Evolutionary conservation across 2,888 invertebrate genomes (phyloP).

Genomic region (Tetropium fuscum): DNA sequence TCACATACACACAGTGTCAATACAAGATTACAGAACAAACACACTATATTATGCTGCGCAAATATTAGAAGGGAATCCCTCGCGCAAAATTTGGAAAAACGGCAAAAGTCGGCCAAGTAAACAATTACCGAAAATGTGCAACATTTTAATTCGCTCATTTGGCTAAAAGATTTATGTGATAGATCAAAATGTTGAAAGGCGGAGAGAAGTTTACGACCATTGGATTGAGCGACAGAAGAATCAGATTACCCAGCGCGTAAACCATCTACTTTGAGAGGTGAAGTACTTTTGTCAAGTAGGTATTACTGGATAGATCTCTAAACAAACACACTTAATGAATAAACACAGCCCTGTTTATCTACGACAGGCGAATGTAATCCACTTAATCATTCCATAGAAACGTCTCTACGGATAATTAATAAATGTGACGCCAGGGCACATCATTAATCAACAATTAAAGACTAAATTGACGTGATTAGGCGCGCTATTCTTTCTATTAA

Average conservation of each 20-base stretch:
- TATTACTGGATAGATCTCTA: constrained; percentile 32
- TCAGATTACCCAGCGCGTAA: constrained; percentile 6
- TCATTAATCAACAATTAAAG: constrained; percentile 63
- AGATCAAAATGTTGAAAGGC: too few species aligned
- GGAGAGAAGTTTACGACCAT: constrained; percentile 8
- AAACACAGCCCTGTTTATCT: constrained; percentile 58
- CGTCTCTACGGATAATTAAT: constrained; percentile 61
- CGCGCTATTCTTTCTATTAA: constrained; percentile 51
- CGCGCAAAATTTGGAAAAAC: too few species aligned
- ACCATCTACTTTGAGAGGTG: constrained; percentile 15
- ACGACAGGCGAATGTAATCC: constrained; percentile 56
- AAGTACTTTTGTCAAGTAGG: constrained; percentile 28
- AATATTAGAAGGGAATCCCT: too few species aligned
- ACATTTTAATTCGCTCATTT: too few species aligned
- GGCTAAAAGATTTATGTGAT: background rate
- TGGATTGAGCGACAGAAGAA: constrained; percentile 9
- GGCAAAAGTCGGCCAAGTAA: too few species aligned
- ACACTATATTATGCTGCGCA: too few species aligned
- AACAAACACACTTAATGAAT: constrained; percentile 56
- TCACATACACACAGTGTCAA: too few species aligned
- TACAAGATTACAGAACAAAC: too few species aligned
- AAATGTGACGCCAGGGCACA: constrained; percentile 57
- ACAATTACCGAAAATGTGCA: too few species aligned
- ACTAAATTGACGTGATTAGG: constrained; percentile 59
- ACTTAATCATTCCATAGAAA: constrained; percentile 60